Evolutionary conservation across 2,797 vertebrate genomes (phyloP), one percentile per base, ranked within the genome.

Genomic region (Peromyscus aztecus): DNA sequence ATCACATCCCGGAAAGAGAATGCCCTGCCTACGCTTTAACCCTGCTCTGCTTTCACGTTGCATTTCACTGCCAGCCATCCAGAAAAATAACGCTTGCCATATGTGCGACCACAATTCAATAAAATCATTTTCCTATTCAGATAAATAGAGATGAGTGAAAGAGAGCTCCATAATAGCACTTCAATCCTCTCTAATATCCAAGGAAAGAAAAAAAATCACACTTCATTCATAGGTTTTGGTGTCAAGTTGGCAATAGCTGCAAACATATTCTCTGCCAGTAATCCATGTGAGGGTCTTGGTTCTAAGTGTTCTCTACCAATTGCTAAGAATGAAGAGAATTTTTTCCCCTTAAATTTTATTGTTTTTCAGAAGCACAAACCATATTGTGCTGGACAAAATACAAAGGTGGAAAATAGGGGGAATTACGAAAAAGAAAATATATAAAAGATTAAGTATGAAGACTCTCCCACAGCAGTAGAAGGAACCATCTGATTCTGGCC

Each of bases 71-170:
- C 17, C 17, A 71, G 63, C 52, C 90, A 89, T 86, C 17, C 31
- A 27, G 24, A 78, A 93, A 94, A 94, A 75, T 75, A 63, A 80
- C 29, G 46, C 78, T 76, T 82, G 9, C 73, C 59, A 55, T 46
- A 65, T 24, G 24, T 80, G 24, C 59, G 9, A 49, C 71, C 17
- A 76, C 37, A 85, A 80, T 90, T 92, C 52, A 96, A 61, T 94
- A 83, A 92, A 92, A 91, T 81, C 34, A 94, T 61, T 96, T 96
- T 89, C 85, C 52, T 94, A 10, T 85, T 94, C 76, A 88, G 43
- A 69, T 85, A 96, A 90, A 49, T 88, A 89, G 19, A 78, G 10
- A 96, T 55, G 91, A 89, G 40, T 52, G 63, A 69, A 67, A 92
- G 52, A 84, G 37, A 92, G 67, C 17, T 86, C 10, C 63, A 88